These are phyloP conservation scores for Pavo muticus DNA, from an alignment of 2,113 vertebrate genomes.

Conservation along the genomic window DNA sequence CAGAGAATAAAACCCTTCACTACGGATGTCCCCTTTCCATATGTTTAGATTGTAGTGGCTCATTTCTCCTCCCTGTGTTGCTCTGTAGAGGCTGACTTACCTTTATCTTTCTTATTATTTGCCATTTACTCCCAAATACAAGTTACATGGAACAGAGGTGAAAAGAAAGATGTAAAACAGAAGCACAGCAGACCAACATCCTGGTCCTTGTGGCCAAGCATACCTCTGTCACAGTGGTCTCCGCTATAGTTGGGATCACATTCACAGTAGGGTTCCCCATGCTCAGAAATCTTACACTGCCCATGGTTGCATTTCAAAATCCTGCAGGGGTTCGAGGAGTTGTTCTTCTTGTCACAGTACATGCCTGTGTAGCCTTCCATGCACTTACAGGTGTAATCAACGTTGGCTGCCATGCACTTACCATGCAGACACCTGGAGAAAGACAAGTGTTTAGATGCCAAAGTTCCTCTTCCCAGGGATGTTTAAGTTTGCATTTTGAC, in stretches of 20 bases:
- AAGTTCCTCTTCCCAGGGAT: not conserved
- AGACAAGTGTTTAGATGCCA: constrained; percentile 6
- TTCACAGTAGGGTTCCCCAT: constrained; percentile 85
- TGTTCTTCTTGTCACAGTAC: constrained; percentile 87
- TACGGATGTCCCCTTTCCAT: not conserved
- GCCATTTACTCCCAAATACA: not conserved
- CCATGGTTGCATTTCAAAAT: constrained; percentile 88
- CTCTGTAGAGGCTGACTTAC: not conserved
- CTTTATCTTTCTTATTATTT: not conserved
- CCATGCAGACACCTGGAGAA: constrained; percentile 89
- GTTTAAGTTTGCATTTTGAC: not conserved
- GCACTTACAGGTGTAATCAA: constrained; percentile 89
- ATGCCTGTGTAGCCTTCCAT: constrained; percentile 86
- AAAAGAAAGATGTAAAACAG: not conserved
- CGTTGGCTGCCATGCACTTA: constrained; percentile 79
- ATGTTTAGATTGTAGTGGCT: fast-evolving
- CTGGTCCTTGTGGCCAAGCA: not conserved
- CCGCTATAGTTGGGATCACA: constrained; percentile 88
- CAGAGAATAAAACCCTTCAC: not conserved
- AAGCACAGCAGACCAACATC: not conserved
- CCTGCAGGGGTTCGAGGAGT: constrained; percentile 84
- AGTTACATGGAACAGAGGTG: not conserved
- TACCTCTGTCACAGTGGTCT: constrained; percentile 89
- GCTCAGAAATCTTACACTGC: constrained; percentile 86
- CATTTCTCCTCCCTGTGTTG: not conserved